Conservation (phyloP, 1,140 invertebrate species). For the Homarus americanus region DNA sequence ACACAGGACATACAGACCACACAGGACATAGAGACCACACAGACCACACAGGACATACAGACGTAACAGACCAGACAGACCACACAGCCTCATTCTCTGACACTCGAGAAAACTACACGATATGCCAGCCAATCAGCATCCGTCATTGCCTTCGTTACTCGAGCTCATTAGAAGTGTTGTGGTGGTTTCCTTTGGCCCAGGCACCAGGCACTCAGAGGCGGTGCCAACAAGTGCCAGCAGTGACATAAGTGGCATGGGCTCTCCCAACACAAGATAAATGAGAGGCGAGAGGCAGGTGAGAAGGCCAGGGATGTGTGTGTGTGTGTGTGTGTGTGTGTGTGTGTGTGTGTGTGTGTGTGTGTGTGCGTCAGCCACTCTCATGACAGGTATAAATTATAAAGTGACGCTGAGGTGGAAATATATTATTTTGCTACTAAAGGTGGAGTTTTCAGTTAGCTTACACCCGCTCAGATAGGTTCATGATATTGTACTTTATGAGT, state of each 20-base stretch:
- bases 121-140: slow-evolving; percentile 28
- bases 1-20: too few relatives aligned
- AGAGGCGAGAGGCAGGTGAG: background rate
- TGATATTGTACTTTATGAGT: too few relatives aligned
- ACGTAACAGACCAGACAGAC: background rate
- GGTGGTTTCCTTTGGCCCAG: background rate
- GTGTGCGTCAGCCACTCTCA: too few relatives aligned
- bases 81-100: background rate
- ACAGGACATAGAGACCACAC: too few relatives aligned
- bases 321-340: too few relatives aligned
- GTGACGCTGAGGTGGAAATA: too few relatives aligned
- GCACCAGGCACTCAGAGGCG: background rate
- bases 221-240: slow-evolving; percentile 9
- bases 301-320: background rate
- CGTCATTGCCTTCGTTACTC: slow-evolving; percentile 33
- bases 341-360: too few relatives aligned
- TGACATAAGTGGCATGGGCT: slow-evolving; percentile 9
- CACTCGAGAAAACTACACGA: background rate
- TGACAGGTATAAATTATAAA: too few relatives aligned
- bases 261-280: background rate
- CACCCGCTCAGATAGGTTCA: too few relatives aligned
- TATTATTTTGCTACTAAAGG: too few relatives aligned
- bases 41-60: background rate
- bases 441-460: too few relatives aligned
- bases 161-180: slow-evolving; percentile 14